These are phyloP conservation scores for Sula dactylatra DNA, from an alignment of 2,113 vertebrate species.

Conservation along the genomic window DNA sequence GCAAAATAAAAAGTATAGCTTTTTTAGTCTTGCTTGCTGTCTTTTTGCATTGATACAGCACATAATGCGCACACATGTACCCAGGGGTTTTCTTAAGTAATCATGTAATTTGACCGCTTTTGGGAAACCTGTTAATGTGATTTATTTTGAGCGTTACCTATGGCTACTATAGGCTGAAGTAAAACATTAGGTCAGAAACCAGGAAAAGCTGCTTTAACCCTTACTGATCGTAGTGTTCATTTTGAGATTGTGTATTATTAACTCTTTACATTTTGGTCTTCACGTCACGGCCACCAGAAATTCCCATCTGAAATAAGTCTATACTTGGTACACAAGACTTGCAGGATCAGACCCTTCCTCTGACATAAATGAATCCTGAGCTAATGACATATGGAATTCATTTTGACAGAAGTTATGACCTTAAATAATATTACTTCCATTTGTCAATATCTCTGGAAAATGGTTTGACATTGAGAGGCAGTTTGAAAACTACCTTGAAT, in stretches of 20 bases:
- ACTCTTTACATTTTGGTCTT: background rate
- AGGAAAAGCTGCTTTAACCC: conserved; percentile 49
- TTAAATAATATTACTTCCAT: conserved; percentile 62
- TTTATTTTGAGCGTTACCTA: conserved; percentile 60
- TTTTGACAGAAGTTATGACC: conserved; percentile 64
- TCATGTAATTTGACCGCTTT: conserved; percentile 66
- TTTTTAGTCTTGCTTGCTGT: conserved; percentile 11
- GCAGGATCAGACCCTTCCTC: background rate
- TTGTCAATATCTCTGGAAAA: conserved; percentile 68
- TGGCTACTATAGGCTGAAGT: conserved; percentile 36
- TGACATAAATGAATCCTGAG: conserved; percentile 44
- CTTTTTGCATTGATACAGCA: conserved; percentile 17
- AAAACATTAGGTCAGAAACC: background rate
- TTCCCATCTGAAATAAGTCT: background rate
- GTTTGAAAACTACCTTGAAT: conserved; percentile 54
- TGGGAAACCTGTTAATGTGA: conserved; percentile 61
- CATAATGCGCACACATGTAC: background rate
- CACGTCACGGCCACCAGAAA: background rate
- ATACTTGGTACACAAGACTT: background rate
- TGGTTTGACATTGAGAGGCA: conserved; percentile 46
- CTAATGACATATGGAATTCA: conserved; percentile 57
- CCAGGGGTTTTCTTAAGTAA: conserved; percentile 47
- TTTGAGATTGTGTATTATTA: background rate
- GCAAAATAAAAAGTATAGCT: conserved; percentile 56
- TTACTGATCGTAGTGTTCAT: background rate